A percentile compares a stretch with the other conserved stretches of the same genome.
Conservation (phyloP, 2,113 vertebrate species). For the Myocastor coypus region DNA sequence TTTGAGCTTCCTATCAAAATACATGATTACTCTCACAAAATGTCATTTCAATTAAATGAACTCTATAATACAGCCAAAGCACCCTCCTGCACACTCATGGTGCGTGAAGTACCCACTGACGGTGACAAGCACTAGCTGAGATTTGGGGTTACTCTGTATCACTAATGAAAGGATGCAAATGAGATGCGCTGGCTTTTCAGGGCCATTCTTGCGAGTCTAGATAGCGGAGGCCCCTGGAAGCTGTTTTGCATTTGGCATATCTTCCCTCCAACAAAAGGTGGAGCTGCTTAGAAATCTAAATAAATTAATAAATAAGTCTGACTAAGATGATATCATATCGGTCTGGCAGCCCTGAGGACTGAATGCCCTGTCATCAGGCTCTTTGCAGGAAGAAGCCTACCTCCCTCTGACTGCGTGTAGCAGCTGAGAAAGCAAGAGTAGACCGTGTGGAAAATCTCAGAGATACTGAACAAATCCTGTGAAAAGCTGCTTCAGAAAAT, state of each 20-base stretch:
- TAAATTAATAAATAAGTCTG: slow-evolving; percentile 70
- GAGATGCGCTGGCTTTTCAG: slow-evolving; percentile 65
- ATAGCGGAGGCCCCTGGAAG: slow-evolving; percentile 37
- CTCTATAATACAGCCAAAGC: slow-evolving; percentile 68
- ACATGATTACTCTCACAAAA: slow-evolving; percentile 67
- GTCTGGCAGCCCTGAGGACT: slow-evolving; percentile 37
- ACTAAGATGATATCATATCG: slow-evolving; percentile 59
- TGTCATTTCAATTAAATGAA: slow-evolving; percentile 77
- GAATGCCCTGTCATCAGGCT: background rate
- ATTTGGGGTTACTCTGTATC: slow-evolving; percentile 43
- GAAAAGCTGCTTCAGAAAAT: slow-evolving; percentile 6
- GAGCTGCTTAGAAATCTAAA: slow-evolving; percentile 65
- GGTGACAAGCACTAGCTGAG: slow-evolving; percentile 64
- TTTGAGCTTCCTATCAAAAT: slow-evolving; percentile 65
- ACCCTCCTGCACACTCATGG: slow-evolving; percentile 13
- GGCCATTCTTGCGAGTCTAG: slow-evolving; percentile 54
- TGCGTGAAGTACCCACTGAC: slow-evolving; percentile 60
- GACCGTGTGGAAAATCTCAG: background rate
- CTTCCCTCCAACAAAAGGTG: slow-evolving; percentile 58
- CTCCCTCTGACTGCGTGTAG: background rate
- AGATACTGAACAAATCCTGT: background rate
- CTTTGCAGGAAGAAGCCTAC: background rate
- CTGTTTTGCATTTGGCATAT: slow-evolving; percentile 60
- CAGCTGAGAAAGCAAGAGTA: background rate
- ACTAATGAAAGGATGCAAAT: slow-evolving; percentile 73